Percentiles rank a stretch among this genome's conserved stretches.
These are phyloP conservation scores for Drosophila nigrodunni DNA, from an alignment of 1,140 invertebrate species.

Conservation along the genomic window DNA sequence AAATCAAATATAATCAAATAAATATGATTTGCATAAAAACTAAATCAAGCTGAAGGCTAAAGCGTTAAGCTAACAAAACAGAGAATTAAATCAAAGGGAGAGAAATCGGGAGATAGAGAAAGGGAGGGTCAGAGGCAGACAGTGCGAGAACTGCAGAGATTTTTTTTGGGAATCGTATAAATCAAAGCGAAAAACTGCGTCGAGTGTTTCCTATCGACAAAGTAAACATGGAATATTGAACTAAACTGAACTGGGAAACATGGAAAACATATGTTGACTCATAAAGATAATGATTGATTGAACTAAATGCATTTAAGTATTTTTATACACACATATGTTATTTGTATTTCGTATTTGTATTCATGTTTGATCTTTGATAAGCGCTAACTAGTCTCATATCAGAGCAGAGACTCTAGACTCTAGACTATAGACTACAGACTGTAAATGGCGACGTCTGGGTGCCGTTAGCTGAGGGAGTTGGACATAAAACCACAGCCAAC, in stretches of 20 bases:
- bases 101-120: background rate
- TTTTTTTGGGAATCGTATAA: conserved; percentile 44
- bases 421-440: no score
- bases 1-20: conserved; percentile 78
- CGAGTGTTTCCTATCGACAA: conserved; percentile 55
- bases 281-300: conserved; percentile 81
- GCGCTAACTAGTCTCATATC: conserved; percentile 61
- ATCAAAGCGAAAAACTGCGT: conserved; percentile 68
- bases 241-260: conserved; percentile 36
- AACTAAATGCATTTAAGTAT: conserved; percentile 42
- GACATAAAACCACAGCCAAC: no score
- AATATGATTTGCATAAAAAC: conserved; percentile 82
- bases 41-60: conserved; percentile 60
- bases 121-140: background rate
- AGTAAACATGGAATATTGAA: conserved; percentile 26
- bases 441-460: conserved; percentile 48
- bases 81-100: conserved; percentile 33
- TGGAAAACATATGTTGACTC: conserved; percentile 64
- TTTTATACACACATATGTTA: conserved; percentile 58
- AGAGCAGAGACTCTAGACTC: no score
- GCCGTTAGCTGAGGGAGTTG: conserved; percentile 3
- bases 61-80: conserved; percentile 57
- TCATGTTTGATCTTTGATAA: conserved; percentile 68
- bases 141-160: conserved; percentile 19
- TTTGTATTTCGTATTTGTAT: conserved; percentile 44